These are phyloP conservation scores for Triplophysa tibetana DNA, from an alignment of 2,113 vertebrate genomes.

Conservation along the genomic window DNA sequence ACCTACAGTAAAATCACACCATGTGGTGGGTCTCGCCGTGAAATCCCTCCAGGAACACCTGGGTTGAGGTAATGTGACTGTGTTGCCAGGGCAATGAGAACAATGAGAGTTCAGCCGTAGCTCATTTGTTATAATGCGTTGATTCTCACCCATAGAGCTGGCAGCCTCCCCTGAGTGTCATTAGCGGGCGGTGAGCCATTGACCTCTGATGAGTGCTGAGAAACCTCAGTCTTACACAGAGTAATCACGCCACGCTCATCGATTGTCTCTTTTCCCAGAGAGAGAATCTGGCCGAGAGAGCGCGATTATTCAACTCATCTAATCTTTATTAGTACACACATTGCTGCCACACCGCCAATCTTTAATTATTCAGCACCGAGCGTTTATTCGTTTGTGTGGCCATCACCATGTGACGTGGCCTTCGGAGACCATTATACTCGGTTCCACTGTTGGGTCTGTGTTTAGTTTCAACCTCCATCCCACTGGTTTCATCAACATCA, in stretches of 20 bases:
- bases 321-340: constrained; percentile 47
- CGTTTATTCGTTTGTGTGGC: not conserved
- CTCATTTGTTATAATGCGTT: constrained; percentile 77
- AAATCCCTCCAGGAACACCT: constrained; percentile 65
- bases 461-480: no score
- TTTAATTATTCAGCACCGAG: constrained; percentile 38
- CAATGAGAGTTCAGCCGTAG: constrained; percentile 69
- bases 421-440: no score
- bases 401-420: constrained; percentile 8
- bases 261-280: constrained; percentile 56
- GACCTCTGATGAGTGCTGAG: constrained; percentile 74
- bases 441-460: no score
- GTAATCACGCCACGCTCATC: constrained; percentile 67
- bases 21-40: constrained; percentile 34
- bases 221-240: constrained; percentile 66
- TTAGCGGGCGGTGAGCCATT: constrained; percentile 75
- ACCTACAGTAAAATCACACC: not conserved
- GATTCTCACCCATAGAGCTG: constrained; percentile 68
- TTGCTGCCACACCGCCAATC: constrained; percentile 37
- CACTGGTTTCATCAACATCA: no score
- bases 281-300: constrained; percentile 39
- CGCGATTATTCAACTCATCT: constrained; percentile 51
- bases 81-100: constrained; percentile 67
- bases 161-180: constrained; percentile 67
- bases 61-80: constrained; percentile 63